Base-by-base conservation (phyloP, 1,140 invertebrate genomes). In the Leptinotarsa texana region DNA sequence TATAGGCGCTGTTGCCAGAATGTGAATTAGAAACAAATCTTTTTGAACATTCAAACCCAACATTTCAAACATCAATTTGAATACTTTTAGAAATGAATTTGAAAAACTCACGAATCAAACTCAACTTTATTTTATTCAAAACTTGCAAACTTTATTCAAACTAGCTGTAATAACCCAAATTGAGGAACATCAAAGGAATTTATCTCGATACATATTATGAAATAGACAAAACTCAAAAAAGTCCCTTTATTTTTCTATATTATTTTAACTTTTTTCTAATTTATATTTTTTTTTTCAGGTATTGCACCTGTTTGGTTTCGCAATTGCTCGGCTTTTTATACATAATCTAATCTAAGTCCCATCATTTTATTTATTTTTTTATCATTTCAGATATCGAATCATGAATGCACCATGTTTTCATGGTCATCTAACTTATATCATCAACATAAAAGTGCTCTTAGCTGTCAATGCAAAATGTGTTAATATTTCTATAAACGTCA, bases 261-360 rank as follows among this genome's bases (percentile, higher is more conserved):
- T 66, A 8, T 49, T 48, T 6, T 33, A 0, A 18, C 67, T 69
- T 6, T 69, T 27, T 48, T 69, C 33, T 42, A 42, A 42, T 11
- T 42, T 42, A 42, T 42, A 42, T 11, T 42, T 2, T 73, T 65
- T 67, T 69, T 68, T 68, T 68, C 63, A 74, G 73, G 73, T 74
- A 47, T 73, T 65, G 63, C 62, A 66, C 71, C 33, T 22, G 69
- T 70, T 72, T 72, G 71, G 47, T 72, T 74, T 74, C 62, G 47
- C 66, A 74, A 68, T 61, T 18, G 47, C 73, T 69, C 63, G 5
- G 72, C 72, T 73, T 73, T 74, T 72, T 74, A 69, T 69, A 69
- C 24, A 27, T 69, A 42, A 42, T 69, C 24, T 69, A 33, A 69
- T 48, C 13, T 69, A 69, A 69, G 24, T 69, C 67, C 33, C 67